These are phyloP conservation scores for Podocnemis expansa DNA, from an alignment of 2,113 vertebrate genomes.

Conservation along the genomic window DNA sequence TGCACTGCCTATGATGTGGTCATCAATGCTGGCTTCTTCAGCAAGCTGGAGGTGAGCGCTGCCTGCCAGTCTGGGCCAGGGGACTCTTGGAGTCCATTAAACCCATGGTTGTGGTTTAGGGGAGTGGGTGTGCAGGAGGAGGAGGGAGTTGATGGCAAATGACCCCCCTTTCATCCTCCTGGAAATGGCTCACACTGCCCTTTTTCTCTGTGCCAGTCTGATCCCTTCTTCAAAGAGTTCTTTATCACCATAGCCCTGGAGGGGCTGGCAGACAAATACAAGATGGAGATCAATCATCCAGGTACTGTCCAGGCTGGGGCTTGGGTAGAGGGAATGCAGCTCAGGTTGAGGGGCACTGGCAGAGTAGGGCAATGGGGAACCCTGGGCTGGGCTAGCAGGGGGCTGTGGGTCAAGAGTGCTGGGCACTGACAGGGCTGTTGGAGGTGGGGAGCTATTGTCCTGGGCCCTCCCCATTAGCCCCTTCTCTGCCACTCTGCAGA, in stretches of 20 bases:
- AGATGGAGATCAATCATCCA: slow-evolving; percentile 78
- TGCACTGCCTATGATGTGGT: slow-evolving; percentile 90
- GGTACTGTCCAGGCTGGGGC: slow-evolving; percentile 64
- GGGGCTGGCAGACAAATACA: slow-evolving; percentile 90
- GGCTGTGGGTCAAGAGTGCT: not conserved
- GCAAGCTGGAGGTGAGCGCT: slow-evolving; percentile 82
- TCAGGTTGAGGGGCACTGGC: no score
- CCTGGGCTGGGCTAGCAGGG: not conserved
- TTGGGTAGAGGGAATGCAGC: not conserved
- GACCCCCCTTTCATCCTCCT: not conserved
- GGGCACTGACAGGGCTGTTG: not conserved
- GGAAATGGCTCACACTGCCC: no score
- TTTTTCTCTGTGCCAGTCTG: slow-evolving; percentile 34
- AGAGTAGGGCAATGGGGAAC: no score
- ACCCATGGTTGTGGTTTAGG: not conserved
- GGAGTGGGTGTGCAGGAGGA: not conserved
- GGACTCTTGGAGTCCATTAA: not conserved
- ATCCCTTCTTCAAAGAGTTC: slow-evolving; percentile 87
- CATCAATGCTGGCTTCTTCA: slow-evolving; percentile 86
- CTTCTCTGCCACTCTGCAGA: slow-evolving; percentile 67
- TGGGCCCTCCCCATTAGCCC: not conserved
- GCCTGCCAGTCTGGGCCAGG: not conserved
- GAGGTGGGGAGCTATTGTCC: not conserved
- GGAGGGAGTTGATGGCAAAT: not conserved
- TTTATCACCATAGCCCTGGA: slow-evolving; percentile 87